Base-by-base conservation (phyloP, 1,140 invertebrate genomes). In the Habropoda laboriosa region DNA sequence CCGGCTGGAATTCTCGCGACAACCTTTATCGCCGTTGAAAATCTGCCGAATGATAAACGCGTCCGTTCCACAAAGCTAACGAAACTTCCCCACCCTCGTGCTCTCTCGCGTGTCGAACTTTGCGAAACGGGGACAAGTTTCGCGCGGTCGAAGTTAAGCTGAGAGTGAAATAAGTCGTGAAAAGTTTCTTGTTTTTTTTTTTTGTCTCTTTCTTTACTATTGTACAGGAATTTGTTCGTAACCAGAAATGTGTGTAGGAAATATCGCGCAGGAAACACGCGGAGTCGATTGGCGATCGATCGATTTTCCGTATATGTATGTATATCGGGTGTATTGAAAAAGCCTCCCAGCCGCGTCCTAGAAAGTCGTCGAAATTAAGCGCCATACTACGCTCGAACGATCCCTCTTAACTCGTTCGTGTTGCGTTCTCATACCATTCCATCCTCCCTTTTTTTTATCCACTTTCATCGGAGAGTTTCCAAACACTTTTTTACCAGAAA, bases 1-100 rank as follows among this genome's bases (percentile, higher is more conserved):
- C 53, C 70, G 70, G 38, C 53, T 45, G 12, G 70, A 60, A 45
- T 60, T 72, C 70, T n/a, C 38, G 53, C 70, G 53, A 72, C 40
- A 45, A 45, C 18, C 5, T 45, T 58, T n/a, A n/a, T 57, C 51
- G 21, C 1, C 66, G 42, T n/a, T n/a, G n/a, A n/a, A n/a, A 67
- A 16, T 13, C 45, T 0, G 27, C n/a, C 64, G 27, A 30, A 30
- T 12, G 30, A 68, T 21, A 24, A 35, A 68, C 47, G 47, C 30
- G 47, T 16, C 13, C n/a, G 16, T 7, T 67, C 64, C 47, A 51
- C 21, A 55, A 55, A 27, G 51, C 7, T 16, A 7, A 18, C 30
- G 13, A 63, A 49, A 67, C 1, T 51, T 18, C n/a, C 24, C 7
- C 21, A 7, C 18, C 10, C 27, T 24, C n/a, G 10, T 24, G 38